These are phyloP conservation scores for Spisula solida DNA, from an alignment of 2,888 invertebrate genomes.

Conservation along the genomic window DNA sequence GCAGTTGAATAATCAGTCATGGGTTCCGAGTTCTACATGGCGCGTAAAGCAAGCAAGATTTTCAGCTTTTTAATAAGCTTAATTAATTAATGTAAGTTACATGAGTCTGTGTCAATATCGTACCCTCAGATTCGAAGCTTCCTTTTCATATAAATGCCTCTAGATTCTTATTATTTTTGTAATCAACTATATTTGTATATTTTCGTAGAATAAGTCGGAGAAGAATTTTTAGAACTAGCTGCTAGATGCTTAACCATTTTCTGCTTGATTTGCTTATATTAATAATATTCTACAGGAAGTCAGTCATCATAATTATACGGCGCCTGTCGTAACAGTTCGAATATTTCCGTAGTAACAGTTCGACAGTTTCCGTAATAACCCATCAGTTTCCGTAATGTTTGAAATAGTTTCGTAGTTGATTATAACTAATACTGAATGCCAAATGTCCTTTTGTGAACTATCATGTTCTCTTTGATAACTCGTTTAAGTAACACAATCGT, in stretches of 20 bases:
- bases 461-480: background rate
- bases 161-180: background rate
- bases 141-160: background rate
- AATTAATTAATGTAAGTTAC: too few species aligned
- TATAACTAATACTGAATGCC: background rate
- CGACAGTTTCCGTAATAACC: background rate
- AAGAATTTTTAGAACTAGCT: background rate
- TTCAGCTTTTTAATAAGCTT: too few species aligned
- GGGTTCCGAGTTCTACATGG: too few species aligned
- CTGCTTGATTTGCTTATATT: background rate
- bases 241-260: background rate
- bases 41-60: too few species aligned
- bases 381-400: background rate
- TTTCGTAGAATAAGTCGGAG: background rate
- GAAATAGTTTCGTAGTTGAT: background rate
- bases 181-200: background rate
- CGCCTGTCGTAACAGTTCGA: background rate
- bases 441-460: constrained; percentile 1
- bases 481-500: background rate
- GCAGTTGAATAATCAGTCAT: too few species aligned
- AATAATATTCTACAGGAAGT: background rate
- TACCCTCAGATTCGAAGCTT: background rate
- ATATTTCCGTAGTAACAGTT: constrained; percentile 8
- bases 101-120: too few species aligned
- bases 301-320: background rate